Evolutionary conservation across 2,888 invertebrate species (phyloP), one percentile per base, ranked within the genome.

Genomic region (Agriopis leucophaearia): DNA sequence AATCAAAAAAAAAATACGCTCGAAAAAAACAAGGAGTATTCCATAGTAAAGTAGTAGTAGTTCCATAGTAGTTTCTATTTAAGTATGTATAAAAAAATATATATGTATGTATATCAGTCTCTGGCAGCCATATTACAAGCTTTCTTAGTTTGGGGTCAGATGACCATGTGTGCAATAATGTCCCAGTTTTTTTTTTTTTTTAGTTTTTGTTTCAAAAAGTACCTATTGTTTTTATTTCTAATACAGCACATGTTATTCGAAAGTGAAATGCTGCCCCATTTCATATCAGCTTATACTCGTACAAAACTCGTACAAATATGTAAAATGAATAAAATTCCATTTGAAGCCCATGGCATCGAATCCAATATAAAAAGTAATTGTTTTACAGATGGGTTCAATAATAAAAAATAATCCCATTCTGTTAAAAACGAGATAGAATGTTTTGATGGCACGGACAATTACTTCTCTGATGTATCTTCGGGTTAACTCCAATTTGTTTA

Each of bases 291-390:
- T 2, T 47, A 16, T 9, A 47, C 16, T 27, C 27, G 27, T 27
- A 47, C 8, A 8, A 44, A 44, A 44, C 3, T 12, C 9, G 12
- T 42, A 44, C 44, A 35, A 51, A 13, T 51, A 51, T 13, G 44
- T 13, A n/a, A 35, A 35, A 35, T 35, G 51, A 51, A 35, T 51
- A 51, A 35, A 51, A 51, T 35, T 51, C 35, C 35, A 51, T 51
- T 35, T 35, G 51, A 12, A 15, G 27, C 13, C 12, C 51, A 35
- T 35, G 6, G 27, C 51, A 35, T 51, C 35, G 35, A 27, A 51
- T 35, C 35, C 27, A 35, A 51, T 47, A 47, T 47, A 47, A 47
- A 47, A 47, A 47, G 47, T 18, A 47, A 47, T 47, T 47, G 47
- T 47, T 16, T 47, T 7, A 47, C 16, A 47, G 16, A 16, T 16